phyloP scores from a whole-genome alignment of 92 coral and sea anemone genomes.

The Zoanthus sansibaricus region DNA sequence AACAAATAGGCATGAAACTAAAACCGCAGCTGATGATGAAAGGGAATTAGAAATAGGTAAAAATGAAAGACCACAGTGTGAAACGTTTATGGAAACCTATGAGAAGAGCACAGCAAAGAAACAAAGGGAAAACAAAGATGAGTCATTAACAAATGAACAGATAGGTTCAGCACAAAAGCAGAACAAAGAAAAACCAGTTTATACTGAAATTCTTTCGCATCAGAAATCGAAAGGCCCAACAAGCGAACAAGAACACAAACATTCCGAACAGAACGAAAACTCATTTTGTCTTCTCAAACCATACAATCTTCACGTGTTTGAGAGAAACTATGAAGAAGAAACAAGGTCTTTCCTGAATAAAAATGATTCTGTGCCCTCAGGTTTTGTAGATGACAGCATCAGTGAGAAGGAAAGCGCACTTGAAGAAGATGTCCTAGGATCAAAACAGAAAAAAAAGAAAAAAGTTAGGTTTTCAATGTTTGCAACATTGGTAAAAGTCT shows the following conservation, averaged over 20 bases:
- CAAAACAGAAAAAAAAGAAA: not conserved
- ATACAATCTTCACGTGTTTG: slow-evolving; percentile 2
- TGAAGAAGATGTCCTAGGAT: not conserved
- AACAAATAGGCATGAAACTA: not conserved
- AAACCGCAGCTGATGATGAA: not conserved
- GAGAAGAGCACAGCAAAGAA: not conserved
- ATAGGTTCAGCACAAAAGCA: not conserved
- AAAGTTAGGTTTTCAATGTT: not conserved
- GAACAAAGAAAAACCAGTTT: not conserved
- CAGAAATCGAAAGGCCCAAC: not conserved
- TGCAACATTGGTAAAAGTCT: too few species aligned
- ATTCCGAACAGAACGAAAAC: too few species aligned
- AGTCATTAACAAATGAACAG: not conserved
- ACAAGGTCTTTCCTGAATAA: not conserved
- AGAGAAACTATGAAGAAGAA: not conserved
- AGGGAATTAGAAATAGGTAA: not conserved
- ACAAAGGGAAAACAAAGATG: not conserved
- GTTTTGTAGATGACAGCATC: not conserved
- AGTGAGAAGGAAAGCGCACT: not conserved
- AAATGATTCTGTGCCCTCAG: not conserved
- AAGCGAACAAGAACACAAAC: not conserved
- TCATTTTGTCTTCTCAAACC: slow-evolving; percentile 42
- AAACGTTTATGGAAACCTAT: not conserved
- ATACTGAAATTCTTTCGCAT: not conserved
- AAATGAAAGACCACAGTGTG: not conserved